Evolutionary conservation across 2,113 vertebrate genomes (phyloP), one percentile per base, ranked within the genome.

Genomic region (Gasterosteus aculeatus): DNA sequence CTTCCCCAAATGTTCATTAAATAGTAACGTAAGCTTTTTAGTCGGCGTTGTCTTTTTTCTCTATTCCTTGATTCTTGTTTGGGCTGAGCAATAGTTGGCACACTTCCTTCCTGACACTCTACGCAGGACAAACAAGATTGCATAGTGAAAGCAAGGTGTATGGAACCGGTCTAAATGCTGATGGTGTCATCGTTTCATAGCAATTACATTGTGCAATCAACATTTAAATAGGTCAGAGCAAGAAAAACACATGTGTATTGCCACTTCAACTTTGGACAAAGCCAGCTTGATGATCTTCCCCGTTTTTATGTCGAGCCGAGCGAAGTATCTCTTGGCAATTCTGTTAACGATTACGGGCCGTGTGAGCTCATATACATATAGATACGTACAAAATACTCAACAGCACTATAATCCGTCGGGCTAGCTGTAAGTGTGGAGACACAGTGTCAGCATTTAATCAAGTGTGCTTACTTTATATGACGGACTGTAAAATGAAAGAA

Each of bases 321-420:
- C 29, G 38, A 62, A 47, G 22, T 26, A 26, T 26, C 22, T 26
- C 22, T 26, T 26, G 22, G 22, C 22, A 26, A 26, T 26, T 26
- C 22, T 62, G 62, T 67, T 46, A 41, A 66, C 65, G 19, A 10
- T 75, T 54, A 58, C n/a, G 8, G 31, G 64, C 29, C 54, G 12
- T 1, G 38, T 44, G 10, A 58, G 10, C 49, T 68, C 8, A 5
- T 62, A 63, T 15, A 76, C 22, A 54, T 18, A n/a, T 4, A 19
- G 58, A 1, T 61, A 51, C 46, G 7, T 12, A 22, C 26, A 2
- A 2, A 31, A 31, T 15, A 73, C 29, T 73, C 64, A 80, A 57
- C 70, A 72, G 65, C 46, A 14, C n/a, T 19, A 18, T 19, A 41
- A 39, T 42, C 78, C 70, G 12, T 31, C 3, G 8, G 0, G 22